Percentiles rank a stretch among this genome's conserved stretches.
Conservation (phyloP, 2,113 vertebrate genomes). For the Gnathonemus longibarbis region DNA sequence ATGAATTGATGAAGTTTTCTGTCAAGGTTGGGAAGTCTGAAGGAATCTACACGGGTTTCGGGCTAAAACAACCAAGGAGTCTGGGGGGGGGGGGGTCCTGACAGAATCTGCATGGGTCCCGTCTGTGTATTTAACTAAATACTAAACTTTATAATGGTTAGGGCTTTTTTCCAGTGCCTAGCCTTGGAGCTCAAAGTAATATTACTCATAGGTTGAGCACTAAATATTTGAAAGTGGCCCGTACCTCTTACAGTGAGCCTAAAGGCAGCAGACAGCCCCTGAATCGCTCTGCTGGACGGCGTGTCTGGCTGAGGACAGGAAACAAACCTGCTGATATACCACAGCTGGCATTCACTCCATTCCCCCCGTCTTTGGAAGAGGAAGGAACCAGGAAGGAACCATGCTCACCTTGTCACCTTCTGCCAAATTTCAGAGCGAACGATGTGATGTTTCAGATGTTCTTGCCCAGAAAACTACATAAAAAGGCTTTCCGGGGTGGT, state of each 20-base stretch:
- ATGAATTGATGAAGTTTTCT: background rate
- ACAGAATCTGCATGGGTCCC: no score
- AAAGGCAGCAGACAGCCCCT: slow-evolving; percentile 18
- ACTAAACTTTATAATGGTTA: no score
- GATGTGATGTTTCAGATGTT: background rate
- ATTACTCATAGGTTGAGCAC: background rate
- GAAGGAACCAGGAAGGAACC: background rate
- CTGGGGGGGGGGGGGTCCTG: no score
- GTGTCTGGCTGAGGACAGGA: background rate
- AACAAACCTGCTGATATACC: background rate
- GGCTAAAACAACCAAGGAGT: no score
- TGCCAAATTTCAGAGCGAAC: background rate
- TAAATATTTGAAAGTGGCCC: slow-evolving; percentile 21
- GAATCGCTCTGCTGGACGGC: slow-evolving; percentile 23
- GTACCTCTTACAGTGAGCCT: slow-evolving; percentile 15
- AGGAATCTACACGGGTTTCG: background rate
- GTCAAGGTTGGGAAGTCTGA: background rate
- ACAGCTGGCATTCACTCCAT: background rate
- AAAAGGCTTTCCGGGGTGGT: background rate
- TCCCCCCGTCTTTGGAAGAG: background rate
- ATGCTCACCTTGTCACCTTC: background rate
- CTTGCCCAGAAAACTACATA: background rate
- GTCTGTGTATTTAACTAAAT: no score
- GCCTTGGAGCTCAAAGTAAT: background rate
- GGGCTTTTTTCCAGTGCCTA: background rate